A percentile compares a stretch with the other conserved stretches of the same genome.
These are phyloP conservation scores for Coenonympha arcania DNA, from an alignment of 2,888 invertebrate species.

Conservation along the genomic window DNA sequence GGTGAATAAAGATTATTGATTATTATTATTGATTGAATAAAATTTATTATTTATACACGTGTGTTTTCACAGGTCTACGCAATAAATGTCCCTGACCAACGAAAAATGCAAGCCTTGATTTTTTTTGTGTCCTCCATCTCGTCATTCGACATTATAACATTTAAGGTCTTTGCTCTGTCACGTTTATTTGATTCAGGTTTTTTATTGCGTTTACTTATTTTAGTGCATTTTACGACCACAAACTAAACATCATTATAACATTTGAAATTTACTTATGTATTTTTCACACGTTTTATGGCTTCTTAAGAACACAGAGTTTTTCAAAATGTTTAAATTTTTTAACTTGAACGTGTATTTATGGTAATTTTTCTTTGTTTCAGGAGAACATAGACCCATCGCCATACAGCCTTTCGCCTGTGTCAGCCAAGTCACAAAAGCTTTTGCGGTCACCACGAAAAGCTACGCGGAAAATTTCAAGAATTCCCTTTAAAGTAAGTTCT, in stretches of 20 bases:
- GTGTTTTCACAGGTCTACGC: neutral
- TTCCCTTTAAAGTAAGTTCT: constrained; percentile 96
- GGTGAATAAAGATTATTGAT: too few relatives aligned
- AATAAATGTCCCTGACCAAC: constrained; percentile 13
- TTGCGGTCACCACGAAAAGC: constrained; percentile 96
- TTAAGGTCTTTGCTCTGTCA: constrained; percentile 19
- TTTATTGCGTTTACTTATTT: constrained; percentile 20
- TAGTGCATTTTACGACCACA: constrained; percentile 19
- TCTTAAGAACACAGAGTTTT: constrained; percentile 1
- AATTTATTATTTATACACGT: neutral
- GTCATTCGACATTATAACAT: constrained; percentile 16
- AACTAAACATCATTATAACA: constrained; percentile 13
- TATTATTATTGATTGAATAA: too few relatives aligned
- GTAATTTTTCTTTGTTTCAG: constrained; percentile 60
- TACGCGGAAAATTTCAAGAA: constrained; percentile 97
- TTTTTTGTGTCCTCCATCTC: constrained; percentile 7
- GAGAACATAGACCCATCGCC: constrained; percentile 88
- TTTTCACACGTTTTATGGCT: constrained; percentile 3
- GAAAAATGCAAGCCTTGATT: constrained; percentile 15
- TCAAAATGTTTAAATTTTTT: neutral
- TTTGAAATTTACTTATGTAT: constrained; percentile 9
- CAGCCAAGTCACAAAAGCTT: constrained; percentile 94
- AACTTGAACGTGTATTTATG: constrained; percentile 10
- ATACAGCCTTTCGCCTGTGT: constrained; percentile 95
- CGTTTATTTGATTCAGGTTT: constrained; percentile 19